These are phyloP conservation scores for Poeciliopsis retropinna DNA, from an alignment of 2,113 vertebrate species.

Conservation along the genomic window DNA sequence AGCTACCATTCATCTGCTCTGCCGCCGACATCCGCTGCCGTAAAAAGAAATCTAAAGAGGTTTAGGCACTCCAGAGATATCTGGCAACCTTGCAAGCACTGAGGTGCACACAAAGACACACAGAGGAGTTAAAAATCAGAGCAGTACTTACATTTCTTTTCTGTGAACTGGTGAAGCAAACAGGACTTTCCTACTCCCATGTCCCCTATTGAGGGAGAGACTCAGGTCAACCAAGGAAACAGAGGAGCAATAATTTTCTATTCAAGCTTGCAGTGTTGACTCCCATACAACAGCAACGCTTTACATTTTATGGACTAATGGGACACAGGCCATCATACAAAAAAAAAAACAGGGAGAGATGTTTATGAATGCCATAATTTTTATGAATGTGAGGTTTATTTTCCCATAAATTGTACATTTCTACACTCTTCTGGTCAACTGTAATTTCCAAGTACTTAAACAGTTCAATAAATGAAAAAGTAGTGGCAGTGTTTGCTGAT, in stretches of 20 bases:
- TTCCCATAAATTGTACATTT: neutral
- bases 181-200: constrained; percentile 85
- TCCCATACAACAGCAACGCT: constrained; percentile 16
- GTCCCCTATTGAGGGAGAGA: constrained; percentile 70
- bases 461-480: neutral
- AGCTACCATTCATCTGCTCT: constrained; percentile 57
- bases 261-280: constrained; percentile 25
- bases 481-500: too few species aligned
- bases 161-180: constrained; percentile 85
- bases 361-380: too few species aligned
- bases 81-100: constrained; percentile 46
- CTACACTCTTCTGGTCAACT: neutral
- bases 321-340: neutral
- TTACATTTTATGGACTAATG: constrained; percentile 8
- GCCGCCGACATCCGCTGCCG: constrained; percentile 49
- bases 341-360: neutral
- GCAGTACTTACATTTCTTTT: constrained; percentile 84
- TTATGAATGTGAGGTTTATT: too few species aligned
- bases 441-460: neutral
- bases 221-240: constrained; percentile 47
- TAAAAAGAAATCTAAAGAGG: constrained; percentile 49
- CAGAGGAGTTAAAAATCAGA: constrained; percentile 10
- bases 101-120: constrained; percentile 10
- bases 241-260: constrained; percentile 21
- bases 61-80: constrained; percentile 48